These are phyloP conservation scores for Miniopterus natalensis DNA, from an alignment of 2,113 vertebrate species.

Conservation along the genomic window DNA sequence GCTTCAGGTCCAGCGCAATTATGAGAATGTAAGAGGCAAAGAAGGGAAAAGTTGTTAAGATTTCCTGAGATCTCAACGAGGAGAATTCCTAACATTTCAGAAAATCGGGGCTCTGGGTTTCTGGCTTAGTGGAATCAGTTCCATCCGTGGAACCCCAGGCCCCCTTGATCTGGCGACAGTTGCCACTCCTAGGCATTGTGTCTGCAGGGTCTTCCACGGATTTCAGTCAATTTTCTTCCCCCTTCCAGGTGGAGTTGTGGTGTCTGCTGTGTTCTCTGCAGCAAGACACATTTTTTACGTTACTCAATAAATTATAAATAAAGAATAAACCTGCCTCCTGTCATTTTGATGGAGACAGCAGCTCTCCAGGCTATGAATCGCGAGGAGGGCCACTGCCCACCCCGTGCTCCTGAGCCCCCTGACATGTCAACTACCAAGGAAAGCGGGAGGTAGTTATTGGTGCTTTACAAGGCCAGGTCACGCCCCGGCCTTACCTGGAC, in stretches of 20 bases:
- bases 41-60: background rate
- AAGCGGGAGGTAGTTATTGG: background rate
- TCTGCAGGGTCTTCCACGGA: background rate
- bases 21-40: background rate
- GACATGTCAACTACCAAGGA: background rate
- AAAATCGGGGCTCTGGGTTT: background rate
- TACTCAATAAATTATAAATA: constrained; percentile 44
- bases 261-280: constrained; percentile 30
- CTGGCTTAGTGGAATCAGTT: background rate
- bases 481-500: background rate
- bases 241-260: background rate
- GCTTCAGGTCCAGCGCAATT: background rate
- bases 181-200: background rate
- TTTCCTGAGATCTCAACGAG: background rate
- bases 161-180: background rate
- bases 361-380: background rate
- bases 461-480: background rate
- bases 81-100: background rate
- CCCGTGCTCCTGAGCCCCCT: background rate
- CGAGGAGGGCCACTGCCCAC: background rate
- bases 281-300: background rate
- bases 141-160: background rate
- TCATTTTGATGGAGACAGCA: constrained; percentile 48
- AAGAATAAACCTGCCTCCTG: constrained; percentile 46
- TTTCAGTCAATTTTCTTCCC: background rate